Base-by-base conservation (phyloP, 2,113 vertebrate species). In the Aplodontia rufa region DNA sequence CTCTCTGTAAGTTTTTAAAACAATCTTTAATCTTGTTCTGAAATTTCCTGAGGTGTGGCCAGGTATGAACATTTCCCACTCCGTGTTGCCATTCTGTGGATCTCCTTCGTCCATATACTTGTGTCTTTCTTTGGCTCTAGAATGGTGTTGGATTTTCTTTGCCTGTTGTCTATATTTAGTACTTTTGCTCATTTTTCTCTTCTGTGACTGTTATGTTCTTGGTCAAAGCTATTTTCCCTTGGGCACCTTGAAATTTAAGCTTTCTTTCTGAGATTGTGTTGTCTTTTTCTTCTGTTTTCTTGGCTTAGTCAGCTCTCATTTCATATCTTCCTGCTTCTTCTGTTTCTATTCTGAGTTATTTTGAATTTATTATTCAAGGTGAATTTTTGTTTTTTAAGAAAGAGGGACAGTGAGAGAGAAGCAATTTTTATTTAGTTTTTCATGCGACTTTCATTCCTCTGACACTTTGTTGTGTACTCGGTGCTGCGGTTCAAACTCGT, bases 191-290 rank as follows among this genome's bases (percentile, higher is more conserved):
- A 42, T 83, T 88, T 42, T 9, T 93, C 19, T 93, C 35, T 26
- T 78, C 22, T 58, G 26, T 71, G 71, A 68, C 19, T 60, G 30
- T 84, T 72, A 55, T 72, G 12, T 55, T 85, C 92, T 42, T 82
- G 68, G 12, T 92, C 76, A 60, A 71, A 78, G 76, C 28, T 69
- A 12, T 92, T 95, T 87, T 92, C 47, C 60, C 16, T 30, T 76
- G 14, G 26, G 40, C 20, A 40, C 22, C 49, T 68, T 82, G 35
- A 87, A 75, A 68, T 87, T 37, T 47, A 64, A 87, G 49, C 40
- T 90, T 74, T 71, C 68, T 64, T 82, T 95, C 60, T 88, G 51
- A 78, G 51, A 95, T 88, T 92, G 37, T 51, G 62, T 95, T 88
- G 16, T 71, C 30, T 78, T 83, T 88, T 84, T 83, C 26, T 45